Conservation (phyloP, 2,888 invertebrate species). For the Argynnis bischoffii region DNA sequence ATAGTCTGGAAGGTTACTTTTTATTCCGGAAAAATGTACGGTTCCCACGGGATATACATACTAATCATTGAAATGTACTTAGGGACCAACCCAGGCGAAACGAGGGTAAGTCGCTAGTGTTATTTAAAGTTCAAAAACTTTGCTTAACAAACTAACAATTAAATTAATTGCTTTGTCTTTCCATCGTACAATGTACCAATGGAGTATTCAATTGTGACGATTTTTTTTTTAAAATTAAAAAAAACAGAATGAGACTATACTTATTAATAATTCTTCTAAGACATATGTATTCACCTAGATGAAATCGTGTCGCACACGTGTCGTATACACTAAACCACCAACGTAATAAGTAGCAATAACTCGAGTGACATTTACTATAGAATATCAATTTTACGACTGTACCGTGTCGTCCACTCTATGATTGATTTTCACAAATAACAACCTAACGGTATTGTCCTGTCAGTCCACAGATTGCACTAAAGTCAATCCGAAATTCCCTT, state of each 20-base stretch:
- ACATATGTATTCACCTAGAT: not conserved
- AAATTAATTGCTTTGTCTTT: too few species aligned
- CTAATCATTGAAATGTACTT: too few species aligned
- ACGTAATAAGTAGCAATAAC: conserved; percentile 62
- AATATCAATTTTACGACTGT: conserved; percentile 63
- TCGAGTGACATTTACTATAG: conserved; percentile 59
- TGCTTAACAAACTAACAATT: not conserved
- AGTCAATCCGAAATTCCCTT: conserved; percentile 16
- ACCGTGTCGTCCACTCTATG: conserved; percentile 49
- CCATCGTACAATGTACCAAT: too few species aligned
- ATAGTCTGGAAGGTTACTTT: too few species aligned
- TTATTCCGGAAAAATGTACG: too few species aligned
- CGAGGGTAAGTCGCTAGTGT: not conserved
- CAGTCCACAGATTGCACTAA: conserved; percentile 45
- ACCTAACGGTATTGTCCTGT: conserved; percentile 56
- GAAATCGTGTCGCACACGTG: conserved; percentile 35
- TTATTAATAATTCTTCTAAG: too few species aligned
- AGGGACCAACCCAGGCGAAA: too few species aligned
- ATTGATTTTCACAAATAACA: conserved; percentile 64
- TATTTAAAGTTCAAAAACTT: conserved; percentile 6
- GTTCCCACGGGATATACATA: too few species aligned
- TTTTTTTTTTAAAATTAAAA: too few species aligned
- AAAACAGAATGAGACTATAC: too few species aligned
- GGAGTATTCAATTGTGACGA: too few species aligned
- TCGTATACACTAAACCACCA: conserved; percentile 7